Conservation (phyloP, 2,113 vertebrate genomes). For the Paradoxurus hermaphroditus region DNA sequence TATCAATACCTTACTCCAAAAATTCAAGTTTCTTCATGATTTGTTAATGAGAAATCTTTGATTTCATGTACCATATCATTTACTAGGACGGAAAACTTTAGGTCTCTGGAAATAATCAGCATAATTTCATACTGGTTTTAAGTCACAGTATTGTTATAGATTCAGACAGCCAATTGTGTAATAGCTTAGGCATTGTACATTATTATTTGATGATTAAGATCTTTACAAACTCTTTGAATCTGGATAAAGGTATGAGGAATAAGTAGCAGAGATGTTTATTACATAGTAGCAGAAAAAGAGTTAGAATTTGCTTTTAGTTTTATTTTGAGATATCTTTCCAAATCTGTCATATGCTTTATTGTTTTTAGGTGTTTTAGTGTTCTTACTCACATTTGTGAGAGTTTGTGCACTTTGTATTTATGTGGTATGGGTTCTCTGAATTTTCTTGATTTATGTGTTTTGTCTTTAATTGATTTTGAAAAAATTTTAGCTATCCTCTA, state of each 20-base stretch:
- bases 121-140: constrained; percentile 69
- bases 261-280: not conserved
- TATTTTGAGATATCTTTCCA: not conserved
- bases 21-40: constrained; percentile 46
- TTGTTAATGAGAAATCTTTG: constrained; percentile 55
- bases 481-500: not conserved
- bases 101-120: constrained; percentile 81
- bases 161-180: constrained; percentile 13
- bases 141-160: constrained; percentile 57
- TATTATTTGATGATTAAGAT: not conserved
- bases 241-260: not conserved
- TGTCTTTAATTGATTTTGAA: not conserved
- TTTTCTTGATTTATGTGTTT: not conserved
- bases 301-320: not conserved
- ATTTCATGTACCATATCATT: constrained; percentile 44
- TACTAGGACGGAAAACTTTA: constrained; percentile 59
- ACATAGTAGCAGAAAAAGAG: not conserved
- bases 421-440: not conserved
- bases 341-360: not conserved
- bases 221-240: not conserved
- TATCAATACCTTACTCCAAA: constrained; percentile 31
- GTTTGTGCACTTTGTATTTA: not conserved
- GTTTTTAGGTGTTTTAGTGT: not conserved
- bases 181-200: not conserved
- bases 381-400: not conserved